Evolutionary conservation across 2,888 invertebrate genomes (phyloP).

Genomic region (Agrilus biguttatus): DNA sequence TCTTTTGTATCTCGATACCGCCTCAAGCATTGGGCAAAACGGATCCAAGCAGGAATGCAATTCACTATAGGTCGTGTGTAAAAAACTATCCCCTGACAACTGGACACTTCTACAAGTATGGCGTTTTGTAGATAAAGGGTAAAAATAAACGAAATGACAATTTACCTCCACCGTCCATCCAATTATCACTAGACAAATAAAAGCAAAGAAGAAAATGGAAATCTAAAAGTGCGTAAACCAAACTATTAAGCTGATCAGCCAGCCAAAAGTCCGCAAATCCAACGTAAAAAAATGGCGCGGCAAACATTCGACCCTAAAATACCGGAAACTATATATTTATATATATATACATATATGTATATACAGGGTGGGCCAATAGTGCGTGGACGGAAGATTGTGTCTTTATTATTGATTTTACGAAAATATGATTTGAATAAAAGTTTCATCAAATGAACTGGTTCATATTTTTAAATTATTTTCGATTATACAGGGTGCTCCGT

Average conservation of each 20-base stretch:
- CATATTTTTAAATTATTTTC: too few species aligned
- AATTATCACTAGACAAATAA: slow-evolving; percentile 46
- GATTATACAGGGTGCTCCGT: too few species aligned
- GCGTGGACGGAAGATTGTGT: too few species aligned
- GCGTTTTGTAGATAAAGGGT: background rate
- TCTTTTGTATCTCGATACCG: slow-evolving; percentile 69
- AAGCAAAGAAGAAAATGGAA: slow-evolving; percentile 69
- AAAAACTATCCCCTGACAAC: slow-evolving; percentile 35
- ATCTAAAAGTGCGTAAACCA: slow-evolving; percentile 61
- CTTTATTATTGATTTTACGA: too few species aligned
- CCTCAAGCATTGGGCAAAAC: slow-evolving; percentile 72
- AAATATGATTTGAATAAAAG: too few species aligned
- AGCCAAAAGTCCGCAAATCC: slow-evolving; percentile 79
- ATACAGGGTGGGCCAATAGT: too few species aligned
- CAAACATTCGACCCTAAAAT: slow-evolving; percentile 43
- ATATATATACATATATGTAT: background rate
- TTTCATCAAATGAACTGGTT: too few species aligned
- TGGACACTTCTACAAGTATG: slow-evolving; percentile 28
- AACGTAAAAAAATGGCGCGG: slow-evolving; percentile 64
- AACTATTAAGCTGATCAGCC: slow-evolving; percentile 70
- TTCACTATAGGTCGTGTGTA: slow-evolving; percentile 50
- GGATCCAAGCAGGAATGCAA: slow-evolving; percentile 71
- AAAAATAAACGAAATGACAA: background rate
- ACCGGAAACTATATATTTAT: background rate
- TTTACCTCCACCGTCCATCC: slow-evolving; percentile 35